A percentile compares a stretch with the other conserved stretches of the same genome.
phyloP scores from a whole-genome alignment of 2,113 vertebrate species.

The Eira barbara region DNA sequence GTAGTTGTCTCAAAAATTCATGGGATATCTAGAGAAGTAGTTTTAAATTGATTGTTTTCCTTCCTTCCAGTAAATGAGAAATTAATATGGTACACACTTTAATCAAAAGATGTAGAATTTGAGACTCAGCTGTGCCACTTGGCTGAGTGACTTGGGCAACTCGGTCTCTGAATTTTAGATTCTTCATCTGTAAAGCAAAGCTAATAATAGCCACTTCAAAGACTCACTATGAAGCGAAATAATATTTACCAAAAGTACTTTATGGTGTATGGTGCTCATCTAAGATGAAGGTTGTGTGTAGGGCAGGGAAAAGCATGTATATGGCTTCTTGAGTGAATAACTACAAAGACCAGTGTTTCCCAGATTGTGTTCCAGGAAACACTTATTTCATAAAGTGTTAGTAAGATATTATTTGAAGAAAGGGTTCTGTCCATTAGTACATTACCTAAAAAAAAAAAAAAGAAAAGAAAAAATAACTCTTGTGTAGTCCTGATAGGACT shows the following conservation, averaged over 20 bases:
- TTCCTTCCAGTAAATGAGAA: neutral
- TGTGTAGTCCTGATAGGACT: neutral
- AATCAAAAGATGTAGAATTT: neutral
- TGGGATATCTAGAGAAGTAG: neutral
- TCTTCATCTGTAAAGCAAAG: neutral
- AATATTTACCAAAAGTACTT: neutral
- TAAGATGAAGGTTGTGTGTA: neutral
- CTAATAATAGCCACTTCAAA: neutral
- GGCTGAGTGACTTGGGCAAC: neutral
- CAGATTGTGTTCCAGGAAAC: neutral
- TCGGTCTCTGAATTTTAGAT: constrained; percentile 10
- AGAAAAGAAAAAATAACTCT: neutral
- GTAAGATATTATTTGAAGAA: neutral
- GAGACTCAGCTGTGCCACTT: neutral
- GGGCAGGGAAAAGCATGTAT: neutral
- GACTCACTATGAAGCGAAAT: neutral
- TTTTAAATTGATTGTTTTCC: neutral
- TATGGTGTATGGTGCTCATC: neutral
- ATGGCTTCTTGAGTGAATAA: neutral
- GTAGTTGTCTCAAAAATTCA: neutral
- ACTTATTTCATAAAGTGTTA: neutral
- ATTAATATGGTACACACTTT: neutral
- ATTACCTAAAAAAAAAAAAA: neutral
- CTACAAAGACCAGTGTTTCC: neutral
- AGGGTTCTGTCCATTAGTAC: neutral